Conservation (phyloP, 2,113 vertebrate genomes). For the Stigmatopora nigra region DNA sequence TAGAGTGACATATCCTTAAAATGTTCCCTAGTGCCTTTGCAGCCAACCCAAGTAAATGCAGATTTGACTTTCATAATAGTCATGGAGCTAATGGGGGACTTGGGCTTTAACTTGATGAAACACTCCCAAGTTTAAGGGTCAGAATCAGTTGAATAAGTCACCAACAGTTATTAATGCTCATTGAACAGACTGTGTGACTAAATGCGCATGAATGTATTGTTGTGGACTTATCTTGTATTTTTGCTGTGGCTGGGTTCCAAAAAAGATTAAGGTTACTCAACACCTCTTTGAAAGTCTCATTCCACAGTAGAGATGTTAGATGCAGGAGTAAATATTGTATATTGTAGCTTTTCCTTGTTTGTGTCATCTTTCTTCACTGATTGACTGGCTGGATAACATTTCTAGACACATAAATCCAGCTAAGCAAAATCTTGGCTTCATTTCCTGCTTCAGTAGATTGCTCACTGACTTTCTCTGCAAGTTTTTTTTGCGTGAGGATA, state of each 20-base stretch:
- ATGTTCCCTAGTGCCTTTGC: neutral
- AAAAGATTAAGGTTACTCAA: slow-evolving; percentile 10
- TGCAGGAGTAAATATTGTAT: slow-evolving; percentile 8
- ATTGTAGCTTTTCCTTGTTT: neutral
- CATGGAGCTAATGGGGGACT: slow-evolving; percentile 4
- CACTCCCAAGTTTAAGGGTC: slow-evolving; percentile 28
- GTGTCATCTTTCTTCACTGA: neutral
- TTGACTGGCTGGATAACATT: neutral
- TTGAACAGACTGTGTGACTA: slow-evolving; percentile 32
- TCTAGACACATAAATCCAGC: slow-evolving; percentile 17
- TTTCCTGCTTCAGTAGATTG: slow-evolving; percentile 21
- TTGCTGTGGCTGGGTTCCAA: slow-evolving; percentile 13
- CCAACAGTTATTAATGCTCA: slow-evolving; percentile 38
- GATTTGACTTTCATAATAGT: neutral
- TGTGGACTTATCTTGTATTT: slow-evolving; percentile 2
- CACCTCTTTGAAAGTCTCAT: slow-evolving; percentile 1
- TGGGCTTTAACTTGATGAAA: slow-evolving; percentile 23
- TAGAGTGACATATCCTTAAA: neutral
- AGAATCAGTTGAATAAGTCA: slow-evolving; percentile 30
- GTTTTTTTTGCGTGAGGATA: neutral
- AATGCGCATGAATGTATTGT: neutral
- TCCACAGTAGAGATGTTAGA: slow-evolving; percentile 9
- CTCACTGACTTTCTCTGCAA: neutral
- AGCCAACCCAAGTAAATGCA: neutral
- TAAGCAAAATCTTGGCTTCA: slow-evolving; percentile 22